Conservation (phyloP, 2,113 vertebrate species). For the Nibea albiflora region DNA sequence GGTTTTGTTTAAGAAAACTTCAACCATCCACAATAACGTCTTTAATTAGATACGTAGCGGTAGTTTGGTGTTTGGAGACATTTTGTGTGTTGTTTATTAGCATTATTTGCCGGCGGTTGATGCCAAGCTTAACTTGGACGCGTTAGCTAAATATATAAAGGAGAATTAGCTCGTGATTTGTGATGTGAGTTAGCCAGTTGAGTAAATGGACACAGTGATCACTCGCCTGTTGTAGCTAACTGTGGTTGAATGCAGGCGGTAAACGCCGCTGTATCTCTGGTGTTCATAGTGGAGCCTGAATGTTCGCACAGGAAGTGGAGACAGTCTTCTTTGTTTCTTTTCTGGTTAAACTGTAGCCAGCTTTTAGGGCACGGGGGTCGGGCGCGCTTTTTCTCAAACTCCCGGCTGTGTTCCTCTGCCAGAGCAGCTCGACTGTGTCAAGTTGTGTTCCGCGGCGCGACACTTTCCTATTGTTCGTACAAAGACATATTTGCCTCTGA, state of each 20-base stretch:
- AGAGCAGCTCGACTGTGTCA: background rate
- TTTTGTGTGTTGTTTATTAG: background rate
- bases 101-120: background rate
- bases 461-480: background rate
- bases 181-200: conserved; percentile 45
- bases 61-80: rapidly evolving
- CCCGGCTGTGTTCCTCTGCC: background rate
- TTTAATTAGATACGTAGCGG: background rate
- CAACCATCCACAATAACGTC: background rate
- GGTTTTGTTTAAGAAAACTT: conserved; percentile 55
- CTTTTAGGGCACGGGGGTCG: conserved; percentile 34
- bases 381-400: conserved; percentile 66
- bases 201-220: conserved; percentile 6
- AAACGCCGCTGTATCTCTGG: background rate
- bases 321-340: conserved; percentile 61
- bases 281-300: background rate
- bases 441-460: background rate
- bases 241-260: background rate
- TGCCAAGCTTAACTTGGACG: conserved; percentile 39
- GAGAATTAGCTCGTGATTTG: conserved; percentile 55
- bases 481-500: background rate
- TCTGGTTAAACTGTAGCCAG: conserved; percentile 15
- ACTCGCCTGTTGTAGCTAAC: background rate
- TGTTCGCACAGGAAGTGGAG: conserved; percentile 21
- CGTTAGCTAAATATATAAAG: conserved; percentile 47